Evolutionary conservation across 2,888 invertebrate species (phyloP), one percentile per base, ranked within the genome.

Genomic region (Anticlea derivata): DNA sequence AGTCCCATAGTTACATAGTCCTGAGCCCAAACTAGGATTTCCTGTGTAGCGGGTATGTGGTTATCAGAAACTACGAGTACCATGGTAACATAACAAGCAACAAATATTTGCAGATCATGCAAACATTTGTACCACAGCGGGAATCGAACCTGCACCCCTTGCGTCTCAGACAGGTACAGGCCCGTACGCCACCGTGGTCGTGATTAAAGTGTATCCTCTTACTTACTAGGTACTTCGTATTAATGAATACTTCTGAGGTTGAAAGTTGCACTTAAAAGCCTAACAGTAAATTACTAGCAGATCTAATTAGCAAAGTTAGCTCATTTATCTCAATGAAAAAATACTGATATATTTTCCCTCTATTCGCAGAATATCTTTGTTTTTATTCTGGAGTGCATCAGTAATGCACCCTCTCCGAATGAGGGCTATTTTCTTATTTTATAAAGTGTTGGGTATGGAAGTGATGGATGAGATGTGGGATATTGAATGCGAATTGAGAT

Each of bases 361-460:
- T 55, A 63, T 55, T 33, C 38, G 41, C 60, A 55, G 55, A 60
- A 66, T 66, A 67, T 65, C 68, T 67, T 75, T 75, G 70, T 74
- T 75, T 77, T 66, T 51, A 58, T 55, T 59, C 23, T 53, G 55
- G 59, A 75, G 73, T 76, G 71, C 80, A 86, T 86, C 77, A 83
- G 65, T 58, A 68, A 87, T 87, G 84, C 86, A 87, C 88, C 87
- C 87, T 72, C 72, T 65, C n/a, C 46, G 49, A 68, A 66, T 71
- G 67, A 66, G 66, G 55, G 58, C 45, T 64, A 66, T 72, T 71
- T 70, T 72, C 66, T 67, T 71, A 68, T 73, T 78, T 75, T 74
- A 72, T 73, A 73, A 70, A 73, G 73, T 75, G 75, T 70, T 75
- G 64, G 63, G 61, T 68, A 60, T 35, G 7, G 20, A 66, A 63